Evolutionary conservation across 2,888 invertebrate genomes (phyloP), one percentile per base, ranked within the genome.

Genomic region (Pimpla rufipes): DNA sequence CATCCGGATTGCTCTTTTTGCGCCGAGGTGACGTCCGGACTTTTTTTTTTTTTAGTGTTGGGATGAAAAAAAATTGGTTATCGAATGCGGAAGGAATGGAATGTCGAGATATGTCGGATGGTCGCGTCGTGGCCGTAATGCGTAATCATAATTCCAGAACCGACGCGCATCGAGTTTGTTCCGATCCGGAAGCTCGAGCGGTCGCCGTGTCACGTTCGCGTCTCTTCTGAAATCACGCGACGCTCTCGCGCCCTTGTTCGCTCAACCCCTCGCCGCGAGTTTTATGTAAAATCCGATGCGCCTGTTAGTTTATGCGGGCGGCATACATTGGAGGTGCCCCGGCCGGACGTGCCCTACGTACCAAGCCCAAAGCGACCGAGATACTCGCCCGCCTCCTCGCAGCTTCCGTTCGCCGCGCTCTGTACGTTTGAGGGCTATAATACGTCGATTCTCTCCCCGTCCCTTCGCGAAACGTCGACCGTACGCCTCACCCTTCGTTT

Each of bases 211-310:
- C 83, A 77, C 83, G 79, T 77, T 64, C 80, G 18, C 77, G 73
- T 57, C 62, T 83, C 73, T 80, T 77, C 74, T 55, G 80, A 80
- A 83, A 83, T 83, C 83, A 80, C 80, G 29, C 80, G 29, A 7
- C 16, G 50, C 40, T 57, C 23, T 40, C 52, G 55, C 64, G 68
- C 40, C 79, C 71, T 67, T 71, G 73, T 55, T 59, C 52, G 11
- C 45, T 47, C 42, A 2, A 52, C 59, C 76, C 88, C 89, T 88
- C 87, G 86, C 85, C 88, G 87, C 21, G 91, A 92, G 92, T 93
- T 92, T 93, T 92, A 93, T 93, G 92, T 92, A 92, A 93, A 93
- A 93, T 92, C 92, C 91, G 90, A 93, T 93, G 92, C 92, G 91
- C 90, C 93, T 92, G 93, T 93, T 93, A 93, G 92, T 91, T 93